These are phyloP conservation scores for Sipha flava DNA, from an alignment of 1,140 invertebrate genomes.

Conservation along the genomic window DNA sequence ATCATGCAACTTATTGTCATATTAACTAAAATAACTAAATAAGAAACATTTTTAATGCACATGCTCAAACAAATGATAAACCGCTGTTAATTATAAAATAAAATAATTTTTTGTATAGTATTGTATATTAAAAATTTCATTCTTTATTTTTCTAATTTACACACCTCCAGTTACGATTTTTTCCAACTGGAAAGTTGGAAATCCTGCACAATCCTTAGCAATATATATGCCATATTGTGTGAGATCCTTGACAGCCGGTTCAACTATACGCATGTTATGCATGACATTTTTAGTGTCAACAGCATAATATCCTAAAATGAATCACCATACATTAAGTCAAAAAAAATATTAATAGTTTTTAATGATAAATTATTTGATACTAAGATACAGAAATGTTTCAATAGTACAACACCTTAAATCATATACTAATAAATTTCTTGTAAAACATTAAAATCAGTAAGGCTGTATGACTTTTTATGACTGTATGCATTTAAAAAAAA, in stretches of 20 bases:
- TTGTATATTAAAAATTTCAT: background rate
- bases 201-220: slow-evolving; percentile 57
- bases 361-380: no score
- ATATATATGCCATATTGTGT: slow-evolving; percentile 60
- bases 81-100: slow-evolving; percentile 1
- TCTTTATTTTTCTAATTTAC: slow-evolving; percentile 26
- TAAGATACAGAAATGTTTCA: no score
- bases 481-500: no score
- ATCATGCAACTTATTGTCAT: background rate
- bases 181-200: slow-evolving; percentile 65
- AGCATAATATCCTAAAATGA: slow-evolving; percentile 75
- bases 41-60: background rate
- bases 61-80: background rate
- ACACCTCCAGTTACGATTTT: slow-evolving; percentile 52
- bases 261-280: slow-evolving; percentile 65
- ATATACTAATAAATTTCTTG: no score
- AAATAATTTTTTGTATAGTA: background rate
- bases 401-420: no score
- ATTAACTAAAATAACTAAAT: background rate
- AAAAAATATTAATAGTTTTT: no score
- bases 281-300: slow-evolving; percentile 68
- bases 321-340: no score
- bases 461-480: no score
- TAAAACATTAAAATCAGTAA: no score
- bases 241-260: slow-evolving; percentile 60